Conservation (phyloP, 1,140 invertebrate genomes). For the Anagrus nilaparvatae region DNA sequence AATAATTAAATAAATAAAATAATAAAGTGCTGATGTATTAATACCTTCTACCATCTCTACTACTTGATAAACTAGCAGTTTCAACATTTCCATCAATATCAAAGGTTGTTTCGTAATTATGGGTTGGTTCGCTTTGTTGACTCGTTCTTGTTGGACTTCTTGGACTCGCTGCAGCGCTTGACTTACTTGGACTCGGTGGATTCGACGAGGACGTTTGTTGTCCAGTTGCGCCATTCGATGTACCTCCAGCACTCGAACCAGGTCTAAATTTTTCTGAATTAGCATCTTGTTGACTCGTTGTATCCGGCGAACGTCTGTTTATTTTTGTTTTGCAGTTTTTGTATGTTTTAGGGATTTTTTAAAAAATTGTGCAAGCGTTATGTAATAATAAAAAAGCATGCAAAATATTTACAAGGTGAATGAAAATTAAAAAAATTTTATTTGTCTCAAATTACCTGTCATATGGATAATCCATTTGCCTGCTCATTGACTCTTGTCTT, state of each 20-base stretch:
- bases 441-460: constrained; percentile 56
- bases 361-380: too few species aligned
- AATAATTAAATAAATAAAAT: too few species aligned
- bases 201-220: constrained; percentile 19
- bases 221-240: constrained; percentile 28
- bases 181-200: constrained; percentile 37
- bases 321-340: neutral
- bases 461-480: constrained; percentile 55
- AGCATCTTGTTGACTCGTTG: constrained; percentile 34
- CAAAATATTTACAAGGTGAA: constrained; percentile 17
- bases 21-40: too few species aligned
- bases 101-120: constrained; percentile 75
- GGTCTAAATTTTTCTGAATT: constrained; percentile 36
- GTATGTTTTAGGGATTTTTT: too few species aligned
- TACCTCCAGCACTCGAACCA: constrained; percentile 31
- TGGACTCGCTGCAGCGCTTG: constrained; percentile 26
- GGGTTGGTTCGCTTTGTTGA: constrained; percentile 34
- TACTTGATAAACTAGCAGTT: constrained; percentile 51
- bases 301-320: constrained; percentile 39
- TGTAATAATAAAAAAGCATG: constrained; percentile 22
- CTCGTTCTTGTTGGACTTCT: constrained; percentile 31
- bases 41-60: constrained; percentile 59
- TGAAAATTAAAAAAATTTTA: too few species aligned
- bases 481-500: constrained; percentile 58
- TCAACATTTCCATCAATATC: constrained; percentile 78